phyloP scores from a whole-genome alignment of 2,797 vertebrate species.

The Semotilus atromaculatus region DNA sequence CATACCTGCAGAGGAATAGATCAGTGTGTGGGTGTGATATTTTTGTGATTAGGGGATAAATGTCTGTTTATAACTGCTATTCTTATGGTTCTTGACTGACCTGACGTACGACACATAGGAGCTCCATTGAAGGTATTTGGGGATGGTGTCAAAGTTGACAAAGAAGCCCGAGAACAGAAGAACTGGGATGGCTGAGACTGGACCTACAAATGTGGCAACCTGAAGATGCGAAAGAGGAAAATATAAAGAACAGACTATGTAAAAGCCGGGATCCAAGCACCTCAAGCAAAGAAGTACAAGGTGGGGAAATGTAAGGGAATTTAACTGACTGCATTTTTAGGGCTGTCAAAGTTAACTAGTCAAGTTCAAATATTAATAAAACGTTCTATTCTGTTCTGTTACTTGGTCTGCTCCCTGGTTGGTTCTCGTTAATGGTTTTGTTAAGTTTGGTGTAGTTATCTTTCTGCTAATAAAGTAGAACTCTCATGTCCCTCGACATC shows the following conservation, averaged over 20 bases:
- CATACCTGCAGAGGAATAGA: slow-evolving; percentile 81
- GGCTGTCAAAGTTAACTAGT: not conserved
- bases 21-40: not conserved
- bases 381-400: not conserved
- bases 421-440: too few relatives aligned
- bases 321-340: not conserved
- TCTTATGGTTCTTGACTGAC: slow-evolving; percentile 70
- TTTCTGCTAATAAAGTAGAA: too few relatives aligned
- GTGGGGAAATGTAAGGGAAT: too few relatives aligned
- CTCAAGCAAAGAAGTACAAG: too few relatives aligned
- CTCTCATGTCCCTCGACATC: too few relatives aligned
- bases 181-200: slow-evolving; percentile 94
- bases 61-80: not conserved
- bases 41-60: not conserved
- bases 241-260: not conserved
- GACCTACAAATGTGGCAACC: slow-evolving; percentile 97
- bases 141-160: slow-evolving; percentile 98
- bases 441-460: too few relatives aligned
- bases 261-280: not conserved
- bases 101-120: slow-evolving; percentile 98
- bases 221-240: slow-evolving; percentile 60
- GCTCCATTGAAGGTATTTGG: slow-evolving; percentile 97
- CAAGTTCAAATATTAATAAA: not conserved
- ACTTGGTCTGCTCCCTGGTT: too few relatives aligned
- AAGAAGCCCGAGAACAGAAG: slow-evolving; percentile 99